Evolutionary conservation across 2,113 vertebrate genomes (phyloP).

Genomic region (Melozone crissalis): DNA sequence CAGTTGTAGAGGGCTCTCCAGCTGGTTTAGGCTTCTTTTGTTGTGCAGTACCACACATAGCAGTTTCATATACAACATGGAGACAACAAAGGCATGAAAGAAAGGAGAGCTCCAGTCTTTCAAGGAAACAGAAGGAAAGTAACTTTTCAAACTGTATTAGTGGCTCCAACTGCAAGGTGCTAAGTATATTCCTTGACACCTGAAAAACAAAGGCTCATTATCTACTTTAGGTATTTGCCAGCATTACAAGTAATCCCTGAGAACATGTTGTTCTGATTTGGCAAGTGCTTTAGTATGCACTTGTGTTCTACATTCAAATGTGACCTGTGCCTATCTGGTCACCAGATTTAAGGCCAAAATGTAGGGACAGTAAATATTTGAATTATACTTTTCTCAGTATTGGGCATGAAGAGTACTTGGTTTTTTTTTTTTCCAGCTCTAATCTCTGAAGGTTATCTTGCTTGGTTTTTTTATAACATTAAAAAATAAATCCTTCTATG

Average conservation of each 20-base stretch:
- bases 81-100: not conserved
- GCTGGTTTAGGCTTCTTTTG: not conserved
- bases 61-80: not conserved
- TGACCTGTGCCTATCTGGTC: not conserved
- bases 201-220: conserved; percentile 37
- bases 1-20: not conserved
- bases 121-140: not conserved
- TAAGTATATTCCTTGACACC: not conserved
- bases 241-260: not conserved
- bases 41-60: not conserved
- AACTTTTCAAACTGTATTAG: not conserved
- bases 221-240: conserved; percentile 5
- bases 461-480: not conserved
- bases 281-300: not conserved
- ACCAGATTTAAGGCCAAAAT: not conserved
- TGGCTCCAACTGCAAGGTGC: not conserved
- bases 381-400: not conserved
- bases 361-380: not conserved
- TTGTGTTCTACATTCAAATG: not conserved
- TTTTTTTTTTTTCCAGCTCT: not conserved
- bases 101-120: not conserved
- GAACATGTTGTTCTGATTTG: not conserved
- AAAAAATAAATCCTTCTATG: not conserved
- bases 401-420: not conserved
- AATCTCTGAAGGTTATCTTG: not conserved